phyloP scores from a whole-genome alignment of 2,113 vertebrate genomes.

The Symphodus melops region DNA sequence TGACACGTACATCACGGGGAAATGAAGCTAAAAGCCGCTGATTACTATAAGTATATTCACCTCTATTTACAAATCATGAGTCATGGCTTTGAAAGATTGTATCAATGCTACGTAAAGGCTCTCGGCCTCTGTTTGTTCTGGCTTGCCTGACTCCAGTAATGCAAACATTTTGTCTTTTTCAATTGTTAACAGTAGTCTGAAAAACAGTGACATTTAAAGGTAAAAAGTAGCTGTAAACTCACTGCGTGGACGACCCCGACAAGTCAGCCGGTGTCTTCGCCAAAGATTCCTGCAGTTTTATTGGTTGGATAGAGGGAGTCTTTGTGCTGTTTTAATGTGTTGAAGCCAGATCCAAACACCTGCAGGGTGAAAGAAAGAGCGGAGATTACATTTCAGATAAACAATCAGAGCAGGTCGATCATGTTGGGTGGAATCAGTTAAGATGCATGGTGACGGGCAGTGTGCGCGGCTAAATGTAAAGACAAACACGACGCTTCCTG shows the following conservation, averaged over 20 bases:
- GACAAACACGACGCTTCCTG: neutral
- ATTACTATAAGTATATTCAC: neutral
- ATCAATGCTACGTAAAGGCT: neutral
- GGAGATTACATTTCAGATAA: neutral
- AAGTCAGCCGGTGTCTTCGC: neutral
- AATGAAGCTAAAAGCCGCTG: neutral
- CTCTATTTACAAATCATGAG: neutral
- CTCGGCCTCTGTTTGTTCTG: neutral
- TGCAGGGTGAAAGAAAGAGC: neutral
- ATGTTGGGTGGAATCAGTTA: neutral
- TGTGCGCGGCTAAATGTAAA: neutral
- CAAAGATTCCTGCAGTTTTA: neutral
- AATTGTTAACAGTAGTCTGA: neutral
- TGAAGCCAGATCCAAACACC: slow-evolving; percentile 27
- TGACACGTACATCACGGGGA: neutral
- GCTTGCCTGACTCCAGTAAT: no score
- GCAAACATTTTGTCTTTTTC: neutral
- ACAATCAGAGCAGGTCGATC: neutral
- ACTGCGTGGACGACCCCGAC: neutral
- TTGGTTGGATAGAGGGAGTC: neutral
- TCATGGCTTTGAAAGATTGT: neutral
- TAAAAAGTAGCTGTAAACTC: neutral
- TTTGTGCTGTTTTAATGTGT: neutral
- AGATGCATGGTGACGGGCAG: neutral
- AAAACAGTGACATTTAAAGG: neutral